Evolutionary conservation across 2,113 vertebrate genomes (phyloP).

Genomic region (Noctilio leporinus): DNA sequence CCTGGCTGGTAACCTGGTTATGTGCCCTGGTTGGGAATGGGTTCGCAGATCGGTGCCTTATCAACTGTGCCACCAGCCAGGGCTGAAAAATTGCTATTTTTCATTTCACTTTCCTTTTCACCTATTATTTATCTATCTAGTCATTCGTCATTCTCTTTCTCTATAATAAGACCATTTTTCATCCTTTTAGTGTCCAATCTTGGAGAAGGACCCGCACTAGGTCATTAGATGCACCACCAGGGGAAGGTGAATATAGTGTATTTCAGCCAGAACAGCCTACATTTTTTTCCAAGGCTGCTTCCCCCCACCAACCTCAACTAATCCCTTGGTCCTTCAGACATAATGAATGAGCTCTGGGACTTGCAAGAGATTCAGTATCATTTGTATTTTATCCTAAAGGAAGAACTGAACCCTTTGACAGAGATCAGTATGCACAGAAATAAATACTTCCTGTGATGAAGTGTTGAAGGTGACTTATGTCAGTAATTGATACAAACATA

Average conservation of each 20-base stretch:
- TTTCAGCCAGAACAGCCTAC: slow-evolving; percentile 49
- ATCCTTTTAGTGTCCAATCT: slow-evolving; percentile 54
- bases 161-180: not conserved
- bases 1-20: too few relatives aligned
- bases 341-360: slow-evolving; percentile 80
- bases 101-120: not conserved
- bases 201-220: slow-evolving; percentile 57
- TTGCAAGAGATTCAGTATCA: slow-evolving; percentile 72
- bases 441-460: slow-evolving; percentile 70
- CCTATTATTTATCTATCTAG: not conserved
- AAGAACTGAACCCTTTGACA: slow-evolving; percentile 74
- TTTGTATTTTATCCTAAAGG: slow-evolving; percentile 81
- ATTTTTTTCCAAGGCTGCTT: slow-evolving; percentile 71
- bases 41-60: too few relatives aligned
- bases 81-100: slow-evolving; percentile 36
- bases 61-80: too few relatives aligned
- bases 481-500: slow-evolving; percentile 69
- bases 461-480: slow-evolving; percentile 78
- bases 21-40: too few relatives aligned
- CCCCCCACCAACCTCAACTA: slow-evolving; percentile 45
- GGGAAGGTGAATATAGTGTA: slow-evolving; percentile 53
- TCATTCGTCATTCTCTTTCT: not conserved
- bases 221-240: slow-evolving; percentile 43
- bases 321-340: slow-evolving; percentile 72
- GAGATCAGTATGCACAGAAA: slow-evolving; percentile 77